Evolutionary conservation across 2,888 invertebrate genomes (phyloP), one percentile per base, ranked within the genome.

Genomic region (Phalangium opilio): DNA sequence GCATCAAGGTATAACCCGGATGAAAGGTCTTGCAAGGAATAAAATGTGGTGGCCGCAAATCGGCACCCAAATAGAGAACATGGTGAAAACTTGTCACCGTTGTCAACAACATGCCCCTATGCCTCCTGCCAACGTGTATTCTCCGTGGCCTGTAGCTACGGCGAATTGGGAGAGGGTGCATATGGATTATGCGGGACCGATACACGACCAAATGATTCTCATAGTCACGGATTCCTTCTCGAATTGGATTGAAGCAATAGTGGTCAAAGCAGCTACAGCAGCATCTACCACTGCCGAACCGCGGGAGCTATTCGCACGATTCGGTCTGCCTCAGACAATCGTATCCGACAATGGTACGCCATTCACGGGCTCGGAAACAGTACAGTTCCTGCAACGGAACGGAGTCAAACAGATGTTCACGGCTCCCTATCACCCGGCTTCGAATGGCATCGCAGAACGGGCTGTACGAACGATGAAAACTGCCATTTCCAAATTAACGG

Each of bases 401-500:
- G 53, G 55, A 12, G 55, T 58, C 21, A 33, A 50, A 41, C 49
- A 43, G 19, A 43, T 44, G 12, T 47, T 43, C 38, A 43, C 52
- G 12, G 54, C 58, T 18, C 58, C 56, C 18, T 55, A 56, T 42
- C 50, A 56, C 41, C 58, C 58, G 39, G 36, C 51, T 4, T 45
- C 58, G 8, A 60, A 58, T 49, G 58, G 59, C 15, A 55, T 54
- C 45, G 59, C 59, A 20, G 56, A 60, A 49, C 47, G 59, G 14
- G 44, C 48, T n/a, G 59, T 59, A 10, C 55, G 41, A 7, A 27
- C 27, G 27, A 27, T 27, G 27, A 27, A 27, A 8, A 7, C 27
- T 7, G 27, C 5, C 4, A 27, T 27, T 8, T 4, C 27, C 5
- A 27, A 27, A 27, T 8, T 27, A 27, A 27, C 27, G 8, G 8